phyloP scores from a whole-genome alignment of 1,140 invertebrate genomes.

The Ostrea denselamellosa region DNA sequence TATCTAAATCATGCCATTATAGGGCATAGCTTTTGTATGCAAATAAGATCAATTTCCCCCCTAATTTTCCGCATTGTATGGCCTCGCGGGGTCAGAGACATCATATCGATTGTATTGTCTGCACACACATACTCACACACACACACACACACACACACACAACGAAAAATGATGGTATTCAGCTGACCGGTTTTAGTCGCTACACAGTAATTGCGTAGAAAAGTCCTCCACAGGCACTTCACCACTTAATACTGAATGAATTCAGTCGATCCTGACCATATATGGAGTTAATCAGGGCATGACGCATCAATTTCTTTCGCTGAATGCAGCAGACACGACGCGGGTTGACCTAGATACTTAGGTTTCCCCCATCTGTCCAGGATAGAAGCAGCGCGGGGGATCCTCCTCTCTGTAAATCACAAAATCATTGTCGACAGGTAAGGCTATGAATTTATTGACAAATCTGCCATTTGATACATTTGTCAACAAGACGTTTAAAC shows the following conservation, averaged over 20 bases:
- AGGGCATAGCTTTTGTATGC: neutral
- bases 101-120: neutral
- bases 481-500: neutral
- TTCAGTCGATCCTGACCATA: neutral
- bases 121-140: neutral
- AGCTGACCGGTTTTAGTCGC: neutral
- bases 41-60: neutral
- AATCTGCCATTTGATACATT: neutral
- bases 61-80: neutral
- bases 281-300: neutral
- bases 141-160: neutral
- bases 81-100: neutral
- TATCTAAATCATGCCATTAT: neutral
- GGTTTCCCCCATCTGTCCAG: neutral
- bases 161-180: too few relatives aligned
- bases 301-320: neutral
- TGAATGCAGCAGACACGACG: neutral
- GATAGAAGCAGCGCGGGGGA: neutral
- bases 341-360: neutral
- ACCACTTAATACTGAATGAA: slow-evolving; percentile 4
- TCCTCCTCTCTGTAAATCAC: neutral
- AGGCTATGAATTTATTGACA: neutral
- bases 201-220: neutral
- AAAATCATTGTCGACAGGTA: neutral
- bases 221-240: neutral